Evolutionary conservation across 1,140 invertebrate genomes (phyloP).

Genomic region (Planococcus citri): DNA sequence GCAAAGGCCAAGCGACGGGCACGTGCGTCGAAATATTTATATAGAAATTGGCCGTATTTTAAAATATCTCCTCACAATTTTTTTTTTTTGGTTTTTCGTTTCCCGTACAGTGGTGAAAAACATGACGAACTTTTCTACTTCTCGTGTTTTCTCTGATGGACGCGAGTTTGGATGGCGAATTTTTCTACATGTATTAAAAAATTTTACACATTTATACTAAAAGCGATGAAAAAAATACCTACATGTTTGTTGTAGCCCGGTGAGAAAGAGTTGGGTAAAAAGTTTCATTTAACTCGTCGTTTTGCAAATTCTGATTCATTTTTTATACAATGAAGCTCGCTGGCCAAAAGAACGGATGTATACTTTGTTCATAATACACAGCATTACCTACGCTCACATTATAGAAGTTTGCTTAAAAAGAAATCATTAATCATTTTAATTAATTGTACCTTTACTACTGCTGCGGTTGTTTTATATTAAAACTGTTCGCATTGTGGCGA

Average conservation of each 20-base stretch:
- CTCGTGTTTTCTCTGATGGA: not conserved
- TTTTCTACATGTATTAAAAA: not conserved
- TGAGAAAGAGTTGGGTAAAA: not conserved
- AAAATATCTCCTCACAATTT: not conserved
- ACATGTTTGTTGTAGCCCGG: not conserved
- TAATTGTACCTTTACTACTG: not conserved
- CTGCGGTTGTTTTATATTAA: constrained; percentile 14
- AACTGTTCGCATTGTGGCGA: not conserved
- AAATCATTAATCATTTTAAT: constrained; percentile 20
- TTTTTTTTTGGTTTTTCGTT: too few relatives aligned
- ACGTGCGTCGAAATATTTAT: not conserved
- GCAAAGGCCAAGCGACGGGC: too few relatives aligned
- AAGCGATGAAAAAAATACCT: not conserved
- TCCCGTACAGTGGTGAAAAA: not conserved
- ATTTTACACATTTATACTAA: too few relatives aligned
- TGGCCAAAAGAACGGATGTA: too few relatives aligned
- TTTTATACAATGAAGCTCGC: not conserved
- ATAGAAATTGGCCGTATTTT: not conserved
- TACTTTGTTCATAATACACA: not conserved
- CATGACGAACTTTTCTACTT: not conserved
- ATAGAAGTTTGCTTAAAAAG: not conserved
- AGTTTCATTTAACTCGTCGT: not conserved
- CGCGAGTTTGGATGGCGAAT: not conserved
- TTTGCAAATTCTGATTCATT: not conserved
- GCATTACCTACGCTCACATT: not conserved